Conservation (phyloP, 2,113 vertebrate species). For the Enhydra lutris region DNA sequence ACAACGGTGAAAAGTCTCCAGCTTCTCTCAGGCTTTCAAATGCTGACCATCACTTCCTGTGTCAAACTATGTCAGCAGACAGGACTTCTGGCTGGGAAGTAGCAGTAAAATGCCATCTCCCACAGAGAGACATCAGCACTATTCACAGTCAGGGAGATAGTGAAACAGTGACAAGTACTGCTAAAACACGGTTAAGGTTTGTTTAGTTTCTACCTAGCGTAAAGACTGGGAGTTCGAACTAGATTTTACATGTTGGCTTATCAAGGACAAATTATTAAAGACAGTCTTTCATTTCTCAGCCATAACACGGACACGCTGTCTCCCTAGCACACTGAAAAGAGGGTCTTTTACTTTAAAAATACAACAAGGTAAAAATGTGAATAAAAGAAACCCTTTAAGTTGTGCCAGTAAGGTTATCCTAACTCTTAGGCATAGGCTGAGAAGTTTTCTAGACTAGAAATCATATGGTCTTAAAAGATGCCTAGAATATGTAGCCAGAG, state of each 20-base stretch:
- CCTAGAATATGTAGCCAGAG: conserved; percentile 17
- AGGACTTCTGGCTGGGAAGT: conserved; percentile 74
- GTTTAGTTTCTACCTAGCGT: conserved; percentile 56
- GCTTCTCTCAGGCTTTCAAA: conserved; percentile 75
- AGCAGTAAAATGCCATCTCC: conserved; percentile 72
- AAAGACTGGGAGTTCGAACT: conserved; percentile 41
- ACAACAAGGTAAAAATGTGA: conserved; percentile 30
- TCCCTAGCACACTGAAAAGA: conserved; percentile 45
- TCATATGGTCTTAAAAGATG: conserved; percentile 20
- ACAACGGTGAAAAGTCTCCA: conserved; percentile 77
- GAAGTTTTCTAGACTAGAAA: conserved; percentile 27
- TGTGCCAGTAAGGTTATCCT: conserved; percentile 33
- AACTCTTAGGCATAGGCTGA: background rate
- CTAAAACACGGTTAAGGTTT: conserved; percentile 66
- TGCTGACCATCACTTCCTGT: conserved; percentile 74
- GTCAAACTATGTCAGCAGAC: conserved; percentile 78
- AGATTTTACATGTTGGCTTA: conserved; percentile 32
- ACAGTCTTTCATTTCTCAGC: conserved; percentile 32
- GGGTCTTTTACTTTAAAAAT: conserved; percentile 52
- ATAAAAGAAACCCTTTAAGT: conserved; percentile 44
- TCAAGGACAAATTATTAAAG: conserved; percentile 11
- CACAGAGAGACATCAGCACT: conserved; percentile 71
- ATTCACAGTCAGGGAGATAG: conserved; percentile 74
- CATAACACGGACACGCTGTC: background rate
- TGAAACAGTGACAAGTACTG: conserved; percentile 74